Conservation (phyloP, 2,888 invertebrate species). For the Trisateles emortualis region DNA sequence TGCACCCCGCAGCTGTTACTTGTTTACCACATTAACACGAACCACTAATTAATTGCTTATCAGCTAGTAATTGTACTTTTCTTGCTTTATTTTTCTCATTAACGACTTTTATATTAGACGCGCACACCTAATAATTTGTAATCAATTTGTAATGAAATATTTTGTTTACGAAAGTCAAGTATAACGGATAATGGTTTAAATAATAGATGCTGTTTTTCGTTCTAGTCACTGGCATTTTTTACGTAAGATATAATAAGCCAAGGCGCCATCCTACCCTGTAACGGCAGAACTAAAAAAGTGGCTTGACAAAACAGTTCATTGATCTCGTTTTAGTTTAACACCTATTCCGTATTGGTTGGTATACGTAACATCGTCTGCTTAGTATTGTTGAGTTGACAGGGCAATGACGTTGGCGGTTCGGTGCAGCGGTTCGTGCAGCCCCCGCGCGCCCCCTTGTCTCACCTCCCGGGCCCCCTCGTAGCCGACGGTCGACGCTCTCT, state of each 20-base stretch:
- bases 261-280: conserved; percentile 16
- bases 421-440: conserved; percentile 68
- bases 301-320: conserved; percentile 61
- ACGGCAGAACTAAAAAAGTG: conserved; percentile 31
- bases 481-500: conserved; percentile 84
- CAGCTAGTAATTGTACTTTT: conserved; percentile 41
- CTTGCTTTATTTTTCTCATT: conserved; percentile 26
- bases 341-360: conserved; percentile 72
- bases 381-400: conserved; percentile 86
- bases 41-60: conserved; percentile 77
- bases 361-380: conserved; percentile 81
- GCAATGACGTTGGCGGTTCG: conserved; percentile 82
- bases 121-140: conserved; percentile 19
- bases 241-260: conserved; percentile 21
- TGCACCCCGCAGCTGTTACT: conserved; percentile 72
- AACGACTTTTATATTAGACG: background rate
- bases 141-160: conserved; percentile 33
- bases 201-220: conserved; percentile 24
- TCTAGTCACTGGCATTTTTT: conserved; percentile 28
- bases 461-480: conserved; percentile 69
- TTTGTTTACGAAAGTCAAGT: conserved; percentile 5
- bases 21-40: conserved; percentile 70
- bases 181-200: background rate
- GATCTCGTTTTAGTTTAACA: conserved; percentile 67
- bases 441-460: conserved; percentile 58